Evolutionary conservation across 2,113 vertebrate genomes (phyloP).

Genomic region (Crocuta crocuta): DNA sequence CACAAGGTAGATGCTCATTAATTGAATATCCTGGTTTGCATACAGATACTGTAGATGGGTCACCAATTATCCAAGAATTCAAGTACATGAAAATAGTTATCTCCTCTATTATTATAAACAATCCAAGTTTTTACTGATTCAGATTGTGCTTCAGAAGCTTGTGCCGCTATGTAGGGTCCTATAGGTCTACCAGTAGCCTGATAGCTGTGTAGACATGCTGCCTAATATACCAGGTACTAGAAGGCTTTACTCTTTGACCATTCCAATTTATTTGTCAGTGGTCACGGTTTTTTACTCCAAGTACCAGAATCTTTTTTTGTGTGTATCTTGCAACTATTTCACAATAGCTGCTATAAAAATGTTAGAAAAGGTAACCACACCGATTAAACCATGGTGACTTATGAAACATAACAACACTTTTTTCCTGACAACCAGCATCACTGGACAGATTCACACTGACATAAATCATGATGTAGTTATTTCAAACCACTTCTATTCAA

Average conservation of each 20-base stretch:
- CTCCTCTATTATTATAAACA: background rate
- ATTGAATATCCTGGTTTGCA: background rate
- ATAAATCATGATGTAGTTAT: conserved; percentile 55
- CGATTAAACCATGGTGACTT: conserved; percentile 61
- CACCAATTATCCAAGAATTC: background rate
- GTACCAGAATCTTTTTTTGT: background rate
- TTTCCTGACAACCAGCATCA: conserved; percentile 44
- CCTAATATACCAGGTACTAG: background rate
- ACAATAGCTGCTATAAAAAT: conserved; percentile 40
- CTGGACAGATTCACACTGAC: conserved; percentile 50
- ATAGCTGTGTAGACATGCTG: background rate
- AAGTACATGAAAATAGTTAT: background rate
- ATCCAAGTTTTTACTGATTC: background rate
- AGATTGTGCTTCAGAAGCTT: background rate
- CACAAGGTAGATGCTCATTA: background rate
- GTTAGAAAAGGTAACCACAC: conserved; percentile 40
- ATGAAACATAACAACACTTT: conserved; percentile 18
- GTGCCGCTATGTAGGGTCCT: background rate
- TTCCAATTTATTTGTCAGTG: conserved; percentile 12
- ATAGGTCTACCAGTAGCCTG: background rate
- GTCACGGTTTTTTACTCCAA: conserved; percentile 35
- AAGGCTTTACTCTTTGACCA: conserved; percentile 30
- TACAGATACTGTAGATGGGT: background rate
- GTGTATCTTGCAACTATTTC: conserved; percentile 19
- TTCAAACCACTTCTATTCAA: conserved; percentile 76